Evolutionary conservation across 2,888 invertebrate genomes (phyloP).

Genomic region (Arge pagana): DNA sequence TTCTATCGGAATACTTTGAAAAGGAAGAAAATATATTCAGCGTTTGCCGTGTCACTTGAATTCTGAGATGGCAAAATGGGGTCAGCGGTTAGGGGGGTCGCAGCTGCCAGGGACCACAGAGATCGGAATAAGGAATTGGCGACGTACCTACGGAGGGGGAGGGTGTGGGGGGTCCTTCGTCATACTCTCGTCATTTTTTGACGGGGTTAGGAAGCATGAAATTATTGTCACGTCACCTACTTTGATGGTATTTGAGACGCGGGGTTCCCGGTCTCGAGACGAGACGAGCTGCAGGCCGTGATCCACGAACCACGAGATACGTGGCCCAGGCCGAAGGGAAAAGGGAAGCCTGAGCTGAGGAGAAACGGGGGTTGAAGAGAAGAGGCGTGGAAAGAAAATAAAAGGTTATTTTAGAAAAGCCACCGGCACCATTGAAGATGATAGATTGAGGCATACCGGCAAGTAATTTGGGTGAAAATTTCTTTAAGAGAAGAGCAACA

Average conservation of each 20-base stretch:
- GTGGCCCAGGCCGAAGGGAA: too few relatives aligned
- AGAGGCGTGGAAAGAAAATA: constrained; percentile 30
- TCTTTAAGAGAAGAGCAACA: constrained; percentile 15
- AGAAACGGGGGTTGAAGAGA: background rate
- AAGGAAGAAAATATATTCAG: background rate
- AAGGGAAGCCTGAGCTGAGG: constrained; percentile 1
- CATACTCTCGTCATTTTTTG: constrained; percentile 17
- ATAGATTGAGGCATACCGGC: constrained; percentile 23
- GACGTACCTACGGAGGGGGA: too few relatives aligned
- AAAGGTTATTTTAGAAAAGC: constrained; percentile 34
- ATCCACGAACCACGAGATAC: constrained; percentile 16
- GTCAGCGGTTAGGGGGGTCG: background rate
- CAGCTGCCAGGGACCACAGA: too few relatives aligned
- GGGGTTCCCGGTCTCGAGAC: background rate
- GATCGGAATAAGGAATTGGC: background rate
- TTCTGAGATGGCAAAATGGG: background rate
- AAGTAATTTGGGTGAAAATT: constrained; percentile 24
- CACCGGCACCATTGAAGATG: constrained; percentile 26
- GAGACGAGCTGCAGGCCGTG: constrained; percentile 2
- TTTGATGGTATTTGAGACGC: constrained; percentile 24
- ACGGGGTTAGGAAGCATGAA: constrained; percentile 33
- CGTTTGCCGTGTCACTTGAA: background rate
- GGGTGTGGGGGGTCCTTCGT: constrained; percentile 14
- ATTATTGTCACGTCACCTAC: constrained; percentile 35
- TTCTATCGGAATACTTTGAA: background rate